Evolutionary conservation across 1,140 invertebrate genomes (phyloP).

Genomic region (Drosophila santomea): DNA sequence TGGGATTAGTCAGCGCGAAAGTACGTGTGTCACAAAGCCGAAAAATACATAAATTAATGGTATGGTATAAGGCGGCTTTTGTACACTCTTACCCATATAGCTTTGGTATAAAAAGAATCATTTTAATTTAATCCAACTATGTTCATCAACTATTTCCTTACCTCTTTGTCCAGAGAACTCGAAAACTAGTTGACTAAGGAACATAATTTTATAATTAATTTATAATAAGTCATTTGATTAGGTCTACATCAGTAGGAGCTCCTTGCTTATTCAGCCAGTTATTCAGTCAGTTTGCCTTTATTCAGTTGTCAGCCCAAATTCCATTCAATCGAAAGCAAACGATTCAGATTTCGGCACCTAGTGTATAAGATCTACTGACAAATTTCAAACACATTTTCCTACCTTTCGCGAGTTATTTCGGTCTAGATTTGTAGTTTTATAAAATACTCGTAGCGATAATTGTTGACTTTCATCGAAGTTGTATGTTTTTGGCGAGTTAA

Average conservation of each 20-base stretch:
- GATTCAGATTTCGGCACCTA: constrained; percentile 6
- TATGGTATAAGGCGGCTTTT: constrained; percentile 7
- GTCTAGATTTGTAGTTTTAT: constrained; percentile 15
- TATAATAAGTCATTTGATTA: neutral
- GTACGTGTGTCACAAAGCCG: constrained; percentile 62
- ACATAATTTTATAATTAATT: too few relatives aligned
- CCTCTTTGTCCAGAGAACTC: too few relatives aligned
- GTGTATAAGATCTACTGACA: neutral
- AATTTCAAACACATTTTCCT: constrained; percentile 17
- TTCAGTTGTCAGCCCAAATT: constrained; percentile 19
- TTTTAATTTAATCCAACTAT: too few relatives aligned
- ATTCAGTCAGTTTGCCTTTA: neutral
- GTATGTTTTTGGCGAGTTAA: constrained; percentile 35
- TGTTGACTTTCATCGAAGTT: constrained; percentile 13
- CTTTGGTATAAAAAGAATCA: neutral
- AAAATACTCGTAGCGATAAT: neutral
- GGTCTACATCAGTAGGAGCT: neutral
- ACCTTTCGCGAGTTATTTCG: constrained; percentile 14
- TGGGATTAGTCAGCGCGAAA: constrained; percentile 42
- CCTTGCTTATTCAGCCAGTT: constrained; percentile 11
- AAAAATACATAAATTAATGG: constrained; percentile 71
- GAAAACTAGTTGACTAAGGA: neutral
- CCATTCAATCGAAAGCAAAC: neutral
- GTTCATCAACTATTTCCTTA: too few relatives aligned
- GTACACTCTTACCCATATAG: neutral